Conservation (phyloP, 2,888 invertebrate genomes). For the Drosophila picticornis region DNA sequence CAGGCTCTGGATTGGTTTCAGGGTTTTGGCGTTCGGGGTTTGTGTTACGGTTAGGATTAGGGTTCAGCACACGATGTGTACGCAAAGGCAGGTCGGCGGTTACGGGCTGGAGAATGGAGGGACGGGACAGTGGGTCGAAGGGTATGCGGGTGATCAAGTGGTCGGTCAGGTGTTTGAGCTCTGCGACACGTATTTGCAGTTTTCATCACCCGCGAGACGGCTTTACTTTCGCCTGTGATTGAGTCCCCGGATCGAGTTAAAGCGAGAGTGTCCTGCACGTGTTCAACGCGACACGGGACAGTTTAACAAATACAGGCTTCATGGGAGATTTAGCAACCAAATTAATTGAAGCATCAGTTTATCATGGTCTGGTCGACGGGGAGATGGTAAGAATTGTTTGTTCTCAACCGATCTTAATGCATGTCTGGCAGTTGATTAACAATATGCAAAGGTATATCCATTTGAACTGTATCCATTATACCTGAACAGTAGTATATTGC, state of each 20-base stretch:
- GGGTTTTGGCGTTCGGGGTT: conserved; percentile 26
- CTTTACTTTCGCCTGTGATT: conserved; percentile 36
- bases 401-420: neutral
- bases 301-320: neutral
- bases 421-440: neutral
- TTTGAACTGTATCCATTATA: too few relatives aligned
- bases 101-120: neutral
- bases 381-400: neutral
- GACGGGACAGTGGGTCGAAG: neutral
- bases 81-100: neutral
- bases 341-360: neutral
- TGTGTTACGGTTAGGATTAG: conserved; percentile 10
- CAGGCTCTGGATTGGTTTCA: conserved; percentile 29
- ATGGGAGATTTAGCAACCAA: neutral
- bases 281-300: neutral
- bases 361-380: neutral
- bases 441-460: neutral
- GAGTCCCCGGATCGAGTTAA: neutral
- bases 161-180: conserved; percentile 12
- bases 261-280: too few relatives aligned
- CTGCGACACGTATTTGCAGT: conserved; percentile 27
- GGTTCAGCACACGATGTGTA: neutral
- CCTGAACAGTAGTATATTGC: neutral
- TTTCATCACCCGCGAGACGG: conserved; percentile 58
- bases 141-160: neutral